These are phyloP conservation scores for Saccopteryx leptura DNA, from an alignment of 2,113 vertebrate genomes.

Conservation along the genomic window DNA sequence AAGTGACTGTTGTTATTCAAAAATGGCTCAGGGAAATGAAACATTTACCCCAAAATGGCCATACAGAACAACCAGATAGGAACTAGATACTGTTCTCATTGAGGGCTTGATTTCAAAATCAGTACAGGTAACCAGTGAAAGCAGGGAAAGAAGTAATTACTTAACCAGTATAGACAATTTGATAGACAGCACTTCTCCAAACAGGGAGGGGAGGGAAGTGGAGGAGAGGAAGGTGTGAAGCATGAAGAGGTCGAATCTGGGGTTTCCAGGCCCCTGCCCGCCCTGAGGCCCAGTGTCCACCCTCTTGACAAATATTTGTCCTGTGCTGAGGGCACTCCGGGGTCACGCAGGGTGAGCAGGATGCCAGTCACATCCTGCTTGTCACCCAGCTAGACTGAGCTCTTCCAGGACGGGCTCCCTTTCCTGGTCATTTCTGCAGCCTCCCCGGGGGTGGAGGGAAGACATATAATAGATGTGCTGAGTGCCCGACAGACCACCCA, in stretches of 20 bases:
- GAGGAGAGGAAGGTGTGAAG: accelerated
- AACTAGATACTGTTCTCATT: background rate
- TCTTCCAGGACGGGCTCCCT: background rate
- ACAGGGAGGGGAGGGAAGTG: background rate
- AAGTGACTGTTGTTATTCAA: background rate
- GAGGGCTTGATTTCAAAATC: background rate
- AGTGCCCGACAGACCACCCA: background rate
- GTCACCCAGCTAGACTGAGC: background rate
- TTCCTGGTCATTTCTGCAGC: background rate
- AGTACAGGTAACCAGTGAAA: background rate
- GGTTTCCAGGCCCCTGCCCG: background rate
- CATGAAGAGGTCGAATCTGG: background rate
- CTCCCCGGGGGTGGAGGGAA: background rate
- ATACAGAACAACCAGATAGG: accelerated
- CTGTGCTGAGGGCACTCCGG: background rate
- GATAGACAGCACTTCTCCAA: background rate
- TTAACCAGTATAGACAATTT: background rate
- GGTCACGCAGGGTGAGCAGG: background rate
- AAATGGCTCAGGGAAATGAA: background rate
- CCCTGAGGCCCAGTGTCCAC: background rate
- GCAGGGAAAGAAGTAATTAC: background rate
- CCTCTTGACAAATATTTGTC: background rate
- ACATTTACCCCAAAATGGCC: background rate
- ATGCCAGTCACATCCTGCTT: accelerated
- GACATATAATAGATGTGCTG: background rate